Evolutionary conservation across 1,140 invertebrate genomes (phyloP).

Genomic region (Hirudo medicinalis): DNA sequence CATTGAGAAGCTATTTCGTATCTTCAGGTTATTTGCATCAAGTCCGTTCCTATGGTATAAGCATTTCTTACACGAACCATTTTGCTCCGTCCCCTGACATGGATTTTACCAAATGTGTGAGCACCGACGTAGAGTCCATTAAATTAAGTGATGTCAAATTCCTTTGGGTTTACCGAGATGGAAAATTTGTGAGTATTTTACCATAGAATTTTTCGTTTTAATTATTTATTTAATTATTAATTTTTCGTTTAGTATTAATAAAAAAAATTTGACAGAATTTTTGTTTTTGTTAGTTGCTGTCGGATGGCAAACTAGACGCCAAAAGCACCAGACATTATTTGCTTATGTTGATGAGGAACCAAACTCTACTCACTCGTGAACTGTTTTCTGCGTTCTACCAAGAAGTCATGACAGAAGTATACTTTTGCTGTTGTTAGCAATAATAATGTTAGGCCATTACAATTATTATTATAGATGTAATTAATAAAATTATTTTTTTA

Average conservation of each 20-base stretch:
- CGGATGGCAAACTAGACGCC: constrained; percentile 10
- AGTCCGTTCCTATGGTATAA: constrained; percentile 37
- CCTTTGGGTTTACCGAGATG: constrained; percentile 22
- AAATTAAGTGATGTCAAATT: constrained; percentile 17
- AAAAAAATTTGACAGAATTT: not conserved
- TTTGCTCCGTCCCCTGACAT: constrained; percentile 29
- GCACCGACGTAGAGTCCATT: constrained; percentile 11
- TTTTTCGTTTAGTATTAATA: no score
- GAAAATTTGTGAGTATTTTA: constrained; percentile 14
- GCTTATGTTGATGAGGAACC: constrained; percentile 17
- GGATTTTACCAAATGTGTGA: constrained; percentile 29
- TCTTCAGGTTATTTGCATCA: constrained; percentile 36
- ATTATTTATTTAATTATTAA: no score
- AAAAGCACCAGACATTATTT: constrained; percentile 11
- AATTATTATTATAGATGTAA: not conserved
- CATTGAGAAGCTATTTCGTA: not conserved
- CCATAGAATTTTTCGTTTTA: not conserved
- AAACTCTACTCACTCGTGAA: constrained; percentile 9
- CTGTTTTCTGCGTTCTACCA: constrained; percentile 17
- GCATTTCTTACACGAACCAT: constrained; percentile 34
- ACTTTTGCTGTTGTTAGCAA: not conserved
- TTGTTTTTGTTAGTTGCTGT: constrained; percentile 15
- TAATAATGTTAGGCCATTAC: not conserved
- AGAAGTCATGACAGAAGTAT: constrained; percentile 15
- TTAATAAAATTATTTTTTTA: not conserved